Evolutionary conservation across 2,113 vertebrate genomes (phyloP), one percentile per base, ranked within the genome.

Genomic region (Dascyllus trimaculatus): DNA sequence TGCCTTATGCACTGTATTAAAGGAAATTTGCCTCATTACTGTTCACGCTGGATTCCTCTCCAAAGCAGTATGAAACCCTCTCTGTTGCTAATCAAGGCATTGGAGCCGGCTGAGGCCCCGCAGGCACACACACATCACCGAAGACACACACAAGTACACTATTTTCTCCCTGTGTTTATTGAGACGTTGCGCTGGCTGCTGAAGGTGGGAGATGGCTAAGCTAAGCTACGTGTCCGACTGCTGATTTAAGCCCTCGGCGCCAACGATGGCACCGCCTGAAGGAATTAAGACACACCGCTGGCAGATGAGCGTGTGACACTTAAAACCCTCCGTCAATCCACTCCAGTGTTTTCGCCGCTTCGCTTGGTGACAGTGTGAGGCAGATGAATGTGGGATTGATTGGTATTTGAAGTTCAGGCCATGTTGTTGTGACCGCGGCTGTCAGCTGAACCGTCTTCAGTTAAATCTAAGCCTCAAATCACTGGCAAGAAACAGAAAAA

Each of bases 21-120:
- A 18, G 15, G 32, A 75, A 81, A 84, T 80, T 63, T 83, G 21
- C 71, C 49, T 82, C 71, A 81, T 81, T 75, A 86, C 21, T 26
- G 40, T 76, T 74, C 3, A 18, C n/a, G 56, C 11, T 70, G 35
- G 19, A 71, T 81, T 76, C 45, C 15, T 73, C 76, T 81, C 67
- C 59, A 86, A 60, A 81, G 25, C 74, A 24, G 73, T 51, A 21
- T 18, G 73, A 56, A 59, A 66, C 22, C 15, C 18, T 68, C 45
- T 52, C 24, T 66, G 58, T 53, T 60, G 63, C 46, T 82, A 80
- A 87, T 78, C 77, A 69, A 74, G 60, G 21, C 0, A 1, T 25
- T 25, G 69, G 57, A 60, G 61, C 38, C 60, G 8, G 15, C 45
- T 71, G 43, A 4, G 5, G 63, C 71, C 66, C 75, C 51, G 63